Conservation (phyloP, 1,140 invertebrate genomes). For the Elymnias hypermnestra region DNA sequence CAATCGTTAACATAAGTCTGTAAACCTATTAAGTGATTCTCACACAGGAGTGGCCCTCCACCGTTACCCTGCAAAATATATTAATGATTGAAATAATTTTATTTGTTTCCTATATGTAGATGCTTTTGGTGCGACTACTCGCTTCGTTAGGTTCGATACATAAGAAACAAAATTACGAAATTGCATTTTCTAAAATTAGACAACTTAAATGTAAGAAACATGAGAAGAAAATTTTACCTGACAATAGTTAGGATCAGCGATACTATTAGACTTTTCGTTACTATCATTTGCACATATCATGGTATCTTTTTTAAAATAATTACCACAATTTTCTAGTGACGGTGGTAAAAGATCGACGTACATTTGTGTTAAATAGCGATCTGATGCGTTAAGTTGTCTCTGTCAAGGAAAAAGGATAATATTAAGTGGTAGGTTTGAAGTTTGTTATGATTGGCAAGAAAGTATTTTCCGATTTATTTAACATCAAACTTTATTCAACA, state of each 20-base stretch:
- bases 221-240: no score
- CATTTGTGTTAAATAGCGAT: constrained; percentile 34
- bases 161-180: no score
- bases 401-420: no score
- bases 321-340: constrained; percentile 34
- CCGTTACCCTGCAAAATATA: constrained; percentile 43
- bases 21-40: constrained; percentile 37
- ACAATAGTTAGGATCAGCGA: constrained; percentile 37
- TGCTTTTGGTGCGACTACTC: no score
- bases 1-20: constrained; percentile 58
- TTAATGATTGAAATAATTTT: background rate
- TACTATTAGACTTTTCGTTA: constrained; percentile 32
- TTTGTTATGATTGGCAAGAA: no score
- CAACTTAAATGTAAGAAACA: no score
- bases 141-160: no score
- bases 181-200: no score
- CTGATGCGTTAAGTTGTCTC: constrained; percentile 29
- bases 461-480: no score
- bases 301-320: constrained; percentile 28
- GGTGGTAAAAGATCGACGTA: constrained; percentile 38
- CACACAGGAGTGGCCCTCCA: constrained; percentile 60
- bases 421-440: no score
- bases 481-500: no score
- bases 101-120: no score
- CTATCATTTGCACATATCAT: constrained; percentile 45